phyloP scores from a whole-genome alignment of 37 sponge, comb jelly and placozoan species.

The Ephydatia muelleri region DNA sequence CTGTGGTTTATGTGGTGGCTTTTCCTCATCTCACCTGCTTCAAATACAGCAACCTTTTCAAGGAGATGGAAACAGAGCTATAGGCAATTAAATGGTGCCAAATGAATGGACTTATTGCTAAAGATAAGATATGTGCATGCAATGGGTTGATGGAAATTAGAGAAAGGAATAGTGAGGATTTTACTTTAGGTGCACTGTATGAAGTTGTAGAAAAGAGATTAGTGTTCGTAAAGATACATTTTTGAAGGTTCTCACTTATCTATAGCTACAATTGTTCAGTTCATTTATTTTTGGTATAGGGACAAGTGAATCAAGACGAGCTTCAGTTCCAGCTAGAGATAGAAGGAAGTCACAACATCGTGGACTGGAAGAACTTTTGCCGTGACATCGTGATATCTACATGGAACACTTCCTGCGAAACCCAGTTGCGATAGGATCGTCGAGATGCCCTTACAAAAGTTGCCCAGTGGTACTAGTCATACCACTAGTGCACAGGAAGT shows the following conservation, averaged over 20 bases:
- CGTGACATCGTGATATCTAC: neutral
- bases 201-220: neutral
- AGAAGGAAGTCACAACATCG: neutral
- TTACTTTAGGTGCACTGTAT: neutral
- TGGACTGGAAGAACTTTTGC: slow-evolving; percentile 1
- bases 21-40: too few species aligned
- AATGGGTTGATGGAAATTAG: neutral
- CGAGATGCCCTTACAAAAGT: too few species aligned
- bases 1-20: too few species aligned
- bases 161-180: neutral
- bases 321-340: neutral
- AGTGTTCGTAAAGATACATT: neutral
- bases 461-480: neutral
- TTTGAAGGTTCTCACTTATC: neutral
- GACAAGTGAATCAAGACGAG: neutral
- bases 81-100: neutral
- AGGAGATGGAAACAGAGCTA: too few species aligned
- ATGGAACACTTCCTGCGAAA: neutral
- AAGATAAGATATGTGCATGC: neutral
- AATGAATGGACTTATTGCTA: neutral
- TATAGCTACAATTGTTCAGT: neutral
- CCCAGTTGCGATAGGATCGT: neutral
- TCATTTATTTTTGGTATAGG: neutral
- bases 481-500: neutral
- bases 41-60: too few species aligned